Evolutionary conservation across 1,140 invertebrate genomes (phyloP), one percentile per base, ranked within the genome.

Genomic region (Drosophila pruinosa): DNA sequence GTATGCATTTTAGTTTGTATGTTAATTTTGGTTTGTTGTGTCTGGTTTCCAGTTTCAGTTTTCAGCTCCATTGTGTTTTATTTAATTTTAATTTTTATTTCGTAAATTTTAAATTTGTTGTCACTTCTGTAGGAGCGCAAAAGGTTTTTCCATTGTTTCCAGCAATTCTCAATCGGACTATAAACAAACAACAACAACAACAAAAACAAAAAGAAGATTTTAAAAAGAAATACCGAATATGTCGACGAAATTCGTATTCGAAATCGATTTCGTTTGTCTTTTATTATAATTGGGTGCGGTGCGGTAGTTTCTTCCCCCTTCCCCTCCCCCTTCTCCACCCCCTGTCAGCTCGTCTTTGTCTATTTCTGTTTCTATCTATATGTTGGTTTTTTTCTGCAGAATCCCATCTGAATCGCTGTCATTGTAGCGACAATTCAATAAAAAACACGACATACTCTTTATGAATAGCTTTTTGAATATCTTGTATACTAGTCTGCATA

Each of bases 51-150:
- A 62, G 65, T 76, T 73, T 69, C 69, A 54, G 63, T 73, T 21
- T 39, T 41, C 53, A 15, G 24, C 28, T 74, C 65, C 61, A 65
- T 78, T 73, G 78, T 48, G 54, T 78, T 85, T 88, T 86, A 88
- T 86, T 88, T 82, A 88, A 88, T 86, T 86, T 82, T 86, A 86
- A 86, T 86, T 86, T 86, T 86, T 86, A 86, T 86, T 86, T 86
- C 82, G 82, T 88, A 88, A 88, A 88, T 82, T 86, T 86, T 58
- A 82, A 86, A 70, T 86, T 88, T 82, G 82, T 86, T 86, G 81
- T 88, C 81, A 86, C 82, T 86, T 86, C 81, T 88, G 81, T 86
- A 69, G 81, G 81, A 86, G 73, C 81, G 86, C 54, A 43, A 50
- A 65, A 70, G 80, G 75, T 72, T 85, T 85, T 79, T 73, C 56